phyloP scores from a whole-genome alignment of 2,113 vertebrate genomes.

The Scytalopus superciliaris region DNA sequence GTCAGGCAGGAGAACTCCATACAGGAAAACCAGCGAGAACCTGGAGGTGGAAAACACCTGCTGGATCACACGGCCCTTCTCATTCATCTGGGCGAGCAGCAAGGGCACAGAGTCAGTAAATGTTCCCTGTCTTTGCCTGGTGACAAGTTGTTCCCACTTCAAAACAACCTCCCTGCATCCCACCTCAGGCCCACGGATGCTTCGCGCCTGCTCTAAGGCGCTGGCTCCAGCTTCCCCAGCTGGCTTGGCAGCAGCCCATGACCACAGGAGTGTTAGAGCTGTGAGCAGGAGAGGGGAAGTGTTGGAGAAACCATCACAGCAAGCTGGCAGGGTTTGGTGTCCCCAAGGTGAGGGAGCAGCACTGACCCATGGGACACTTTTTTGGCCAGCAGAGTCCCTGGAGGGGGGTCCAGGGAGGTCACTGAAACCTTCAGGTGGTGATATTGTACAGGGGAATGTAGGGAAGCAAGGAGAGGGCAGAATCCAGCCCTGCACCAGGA shows the following conservation, averaged over 20 bases:
- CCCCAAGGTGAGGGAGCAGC: background rate
- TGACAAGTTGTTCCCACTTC: background rate
- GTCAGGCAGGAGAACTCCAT: background rate
- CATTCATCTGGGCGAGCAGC: background rate
- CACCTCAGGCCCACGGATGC: background rate
- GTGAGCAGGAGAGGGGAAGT: background rate
- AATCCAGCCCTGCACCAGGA: rapidly evolving
- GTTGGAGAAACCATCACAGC: background rate
- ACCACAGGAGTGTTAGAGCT: background rate
- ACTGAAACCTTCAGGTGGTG: background rate
- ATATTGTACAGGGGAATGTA: rapidly evolving
- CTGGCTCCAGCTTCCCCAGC: background rate
- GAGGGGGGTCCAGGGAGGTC: background rate
- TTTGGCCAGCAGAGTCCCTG: background rate
- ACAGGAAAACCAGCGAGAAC: background rate
- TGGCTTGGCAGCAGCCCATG: background rate
- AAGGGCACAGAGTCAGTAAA: rapidly evolving
- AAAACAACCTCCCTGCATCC: background rate
- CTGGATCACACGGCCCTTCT: background rate
- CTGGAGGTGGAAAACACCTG: background rate
- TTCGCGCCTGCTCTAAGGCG: background rate
- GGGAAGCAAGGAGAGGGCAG: background rate
- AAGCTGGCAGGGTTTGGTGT: background rate
- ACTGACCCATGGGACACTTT: background rate
- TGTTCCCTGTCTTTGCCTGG: background rate